Conservation (phyloP, 2,113 vertebrate genomes). For the Pachycephala philippinensis region DNA sequence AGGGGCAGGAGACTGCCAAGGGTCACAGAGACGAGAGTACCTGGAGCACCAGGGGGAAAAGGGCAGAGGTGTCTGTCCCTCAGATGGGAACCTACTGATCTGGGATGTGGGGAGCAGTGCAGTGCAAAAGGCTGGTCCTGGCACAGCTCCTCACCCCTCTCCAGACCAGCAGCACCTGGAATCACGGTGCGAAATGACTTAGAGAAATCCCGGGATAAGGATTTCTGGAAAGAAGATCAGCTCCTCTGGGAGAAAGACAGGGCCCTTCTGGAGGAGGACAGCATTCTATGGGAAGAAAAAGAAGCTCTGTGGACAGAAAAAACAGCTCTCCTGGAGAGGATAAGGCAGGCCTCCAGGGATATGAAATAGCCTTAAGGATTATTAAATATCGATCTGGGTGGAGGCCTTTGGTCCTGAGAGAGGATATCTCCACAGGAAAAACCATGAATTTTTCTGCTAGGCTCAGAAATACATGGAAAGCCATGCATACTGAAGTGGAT, state of each 20-base stretch:
- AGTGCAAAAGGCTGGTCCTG: neutral
- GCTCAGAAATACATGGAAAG: neutral
- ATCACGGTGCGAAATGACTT: neutral
- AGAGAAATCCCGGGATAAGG: neutral
- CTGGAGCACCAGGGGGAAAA: rapidly evolving
- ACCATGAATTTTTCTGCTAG: neutral
- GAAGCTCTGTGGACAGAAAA: neutral
- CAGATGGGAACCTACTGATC: neutral
- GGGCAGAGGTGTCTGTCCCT: neutral
- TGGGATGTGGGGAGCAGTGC: rapidly evolving
- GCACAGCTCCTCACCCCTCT: neutral
- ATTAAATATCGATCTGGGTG: neutral
- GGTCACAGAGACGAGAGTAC: neutral
- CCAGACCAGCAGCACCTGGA: neutral
- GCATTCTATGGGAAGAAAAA: neutral
- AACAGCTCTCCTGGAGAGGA: conserved; percentile 15
- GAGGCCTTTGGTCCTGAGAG: neutral
- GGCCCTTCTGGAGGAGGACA: neutral
- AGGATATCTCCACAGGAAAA: neutral
- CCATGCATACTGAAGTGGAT: neutral
- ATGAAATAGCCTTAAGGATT: conserved; percentile 8
- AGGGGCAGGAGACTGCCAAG: neutral
- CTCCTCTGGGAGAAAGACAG: neutral
- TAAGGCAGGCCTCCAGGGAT: conserved; percentile 4
- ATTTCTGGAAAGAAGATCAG: neutral